Base-by-base conservation (phyloP, 2,113 vertebrate species). In the Tympanuchus pallidicinctus region DNA sequence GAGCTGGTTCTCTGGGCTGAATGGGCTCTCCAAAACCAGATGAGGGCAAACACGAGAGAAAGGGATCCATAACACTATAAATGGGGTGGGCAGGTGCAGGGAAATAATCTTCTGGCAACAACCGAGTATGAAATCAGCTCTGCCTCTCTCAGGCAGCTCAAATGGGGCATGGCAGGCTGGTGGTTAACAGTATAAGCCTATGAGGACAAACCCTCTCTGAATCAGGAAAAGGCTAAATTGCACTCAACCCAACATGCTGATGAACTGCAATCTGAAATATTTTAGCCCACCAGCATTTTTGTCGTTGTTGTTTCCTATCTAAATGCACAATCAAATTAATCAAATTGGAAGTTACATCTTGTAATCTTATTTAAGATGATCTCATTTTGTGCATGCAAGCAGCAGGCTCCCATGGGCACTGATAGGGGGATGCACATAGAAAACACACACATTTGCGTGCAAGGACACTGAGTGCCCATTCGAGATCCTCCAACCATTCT, bases 401-500 rank as follows among this genome's bases (percentile, higher is more conserved):
- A 88, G 27, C 67, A 77, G 47, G 17, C 28, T 90, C 45, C 36
- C 32, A 5, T 3, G 27, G 45, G 21, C 1, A 1, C 40, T 59
- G 22, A 43, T 79, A 38, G 18, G 64, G 36, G 30, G 36, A 86
- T 1, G 0, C 1, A 0, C 70, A 34, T 65, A 82, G 82, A 86
- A 95, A 93, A 72, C 32, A 40, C 40, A 63, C 7, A 36, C 0
- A 0, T 73, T 78, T 86, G 28, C 48, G 70, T 86, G 47, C 0
- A 6, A 91, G 40, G 60, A 36, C 2, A 2, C 1, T 1, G 43
- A 91, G 43, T 71, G 25, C 22, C 67, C 65, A 27, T 52, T 95
- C 88, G 92, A 90, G 56, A 72, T 50, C 56, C 42, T 95, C 81
- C 88, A 91, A 69, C 3, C 7, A 20, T 32, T 80, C 42, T 71